Percentiles rank a stretch among this genome's conserved stretches.
These are phyloP conservation scores for Poeciliopsis turrubarensis DNA, from an alignment of 2,113 vertebrate genomes.

Conservation along the genomic window DNA sequence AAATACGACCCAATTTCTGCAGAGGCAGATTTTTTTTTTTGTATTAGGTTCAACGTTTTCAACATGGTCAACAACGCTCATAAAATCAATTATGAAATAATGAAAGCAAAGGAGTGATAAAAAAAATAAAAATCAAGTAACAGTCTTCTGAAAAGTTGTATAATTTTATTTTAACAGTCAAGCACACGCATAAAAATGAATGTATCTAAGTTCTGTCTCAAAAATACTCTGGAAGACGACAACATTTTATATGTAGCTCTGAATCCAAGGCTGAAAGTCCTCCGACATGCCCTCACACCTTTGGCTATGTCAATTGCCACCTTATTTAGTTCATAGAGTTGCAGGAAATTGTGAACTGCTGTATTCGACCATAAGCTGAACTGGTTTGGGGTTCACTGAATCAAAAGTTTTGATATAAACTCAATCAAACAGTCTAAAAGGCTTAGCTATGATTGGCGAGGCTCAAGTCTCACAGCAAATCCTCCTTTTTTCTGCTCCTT, in stretches of 20 bases:
- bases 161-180: neutral
- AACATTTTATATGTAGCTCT: neutral
- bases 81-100: constrained; percentile 37
- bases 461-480: constrained; percentile 64
- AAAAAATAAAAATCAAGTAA: constrained; percentile 1
- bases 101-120: constrained; percentile 21
- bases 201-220: neutral
- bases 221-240: neutral
- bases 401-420: constrained; percentile 46
- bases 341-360: constrained; percentile 19
- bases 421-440: constrained; percentile 43
- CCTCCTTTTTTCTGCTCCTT: constrained; percentile 43
- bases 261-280: constrained; percentile 19
- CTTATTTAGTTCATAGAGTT: constrained; percentile 26
- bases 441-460: constrained; percentile 45
- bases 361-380: constrained; percentile 11
- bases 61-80: constrained; percentile 32
- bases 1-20: neutral
- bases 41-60: constrained; percentile 32
- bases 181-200: neutral
- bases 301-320: neutral
- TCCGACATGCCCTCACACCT: constrained; percentile 12
- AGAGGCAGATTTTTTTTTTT: constrained; percentile 11
- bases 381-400: constrained; percentile 20
- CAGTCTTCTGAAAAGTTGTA: neutral